Base-by-base conservation (phyloP, 2,888 invertebrate genomes). In the Athalia cordata region DNA sequence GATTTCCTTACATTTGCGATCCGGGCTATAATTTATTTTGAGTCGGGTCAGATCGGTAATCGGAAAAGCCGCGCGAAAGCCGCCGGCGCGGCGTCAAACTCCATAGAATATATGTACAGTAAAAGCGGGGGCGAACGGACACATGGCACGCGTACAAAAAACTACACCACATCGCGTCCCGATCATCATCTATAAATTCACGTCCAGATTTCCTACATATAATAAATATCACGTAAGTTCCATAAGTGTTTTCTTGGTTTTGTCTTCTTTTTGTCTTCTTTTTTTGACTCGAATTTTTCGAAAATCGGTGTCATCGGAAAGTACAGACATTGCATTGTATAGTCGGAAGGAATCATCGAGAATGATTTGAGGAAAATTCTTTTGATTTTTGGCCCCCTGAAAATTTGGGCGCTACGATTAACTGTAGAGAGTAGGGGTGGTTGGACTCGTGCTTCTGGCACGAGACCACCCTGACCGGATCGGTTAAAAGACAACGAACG, bases 131-230 rank as follows among this genome's bases (percentile, higher is more conserved):
- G 72, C 61, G 29, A 29, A 0, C 29, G 75, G 75, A 75, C 86
- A 87, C 86, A 87, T 87, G 86, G 86, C 86, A 85, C 84, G 83
- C 86, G 85, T 78, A 68, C 75, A 62, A 75, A 75, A 61, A 49
- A 75, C 75, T 75, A 62, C 62, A 75, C 29, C 72, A 59, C 57
- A 45, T 8, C 55, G 72, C 72, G 13, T 8, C 55, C 57, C 57
- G 72, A 72, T 72, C 72, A 72, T 47, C 59, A 72, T n/a, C n/a
- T n/a, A 47, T 72, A 57, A 72, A 43, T 47, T 6, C 45, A 47
- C 59, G 45, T 72, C n/a, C 72, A 57, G 29, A 11, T 59, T 8
- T 11, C 72, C 59, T n/a, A n/a, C 72, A 13, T 52, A n/a, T 49
- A 52, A 29, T 49, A 62, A 62, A 47, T 50, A 62, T 50, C 45